Evolutionary conservation across 2,797 vertebrate species (phyloP), one percentile per base, ranked within the genome.

Genomic region (Nannoperca obscura): DNA sequence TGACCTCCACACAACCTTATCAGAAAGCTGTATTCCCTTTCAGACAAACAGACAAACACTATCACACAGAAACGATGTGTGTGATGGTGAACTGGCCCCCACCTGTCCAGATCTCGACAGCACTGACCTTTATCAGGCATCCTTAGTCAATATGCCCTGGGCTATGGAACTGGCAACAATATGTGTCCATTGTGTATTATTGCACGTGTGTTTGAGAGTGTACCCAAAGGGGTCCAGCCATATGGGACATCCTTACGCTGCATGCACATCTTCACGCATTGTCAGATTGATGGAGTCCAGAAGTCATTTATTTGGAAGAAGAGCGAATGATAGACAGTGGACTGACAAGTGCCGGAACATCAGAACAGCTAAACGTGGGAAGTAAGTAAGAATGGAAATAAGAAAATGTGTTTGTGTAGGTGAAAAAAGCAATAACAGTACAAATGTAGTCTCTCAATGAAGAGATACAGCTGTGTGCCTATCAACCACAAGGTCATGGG

Each of bases 61-160:
- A 70, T 80, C 63, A 71, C 55, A 70, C 52, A 53, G 47, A 74
- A 49, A 74, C 5, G 53, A 36, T 70, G 27, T 63, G 85, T 81
- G 55, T 47, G 58, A 67, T 27, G 15, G 75, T 44, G 63, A 71
- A 82, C 67, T 24, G 60, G 71, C 73, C 52, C 76, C 74, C 75
- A 88, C 86, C 88, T 89, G 89, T 91, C 86, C 80, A 87, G 65
- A 79, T 52, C 71, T 58, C 65, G 85, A 88, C 88, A 87, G 81
- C 47, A 9, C 72, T 91, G 91, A 92, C 92, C 92, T 93, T 93
- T 92, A 86, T 74, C 80, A 81, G 70, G 69, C 83, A 81, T 78
- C 34, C 78, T 82, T 77, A 71, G 86, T 93, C 91, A 90, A 90
- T 89, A 92, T 13, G 78, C 88, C 86, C 59, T 40, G 22, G 88